Base-by-base conservation (phyloP, 2,888 invertebrate species). In the Athripsodes cinereus region DNA sequence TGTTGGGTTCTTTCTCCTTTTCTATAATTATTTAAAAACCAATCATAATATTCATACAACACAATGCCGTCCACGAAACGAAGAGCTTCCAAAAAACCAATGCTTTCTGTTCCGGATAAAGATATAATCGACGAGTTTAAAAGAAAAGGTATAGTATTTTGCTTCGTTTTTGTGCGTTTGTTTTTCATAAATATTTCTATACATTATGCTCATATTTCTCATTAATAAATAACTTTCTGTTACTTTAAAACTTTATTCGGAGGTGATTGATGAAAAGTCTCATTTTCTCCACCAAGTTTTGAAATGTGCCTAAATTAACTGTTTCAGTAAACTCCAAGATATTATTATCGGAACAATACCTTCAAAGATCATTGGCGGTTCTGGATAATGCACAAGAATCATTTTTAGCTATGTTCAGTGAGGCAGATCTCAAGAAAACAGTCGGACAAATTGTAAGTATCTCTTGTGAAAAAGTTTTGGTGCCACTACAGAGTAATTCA, bases 361-460 rank as follows among this genome's bases (percentile, higher is more conserved):
- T 40, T n/a, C 40, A 40, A 40, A 40, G 8, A 16, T 3, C 5
- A 5, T n/a, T 40, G 13, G 52, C 34, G n/a, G 19, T 52, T 13
- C 11, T 57, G 54, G 47, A 57, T 16, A 26, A 50, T 26, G 19
- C 22, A 3, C 40, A 50, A 64, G 74, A 73, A 63, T 72, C 77
- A 55, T 65, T 76, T 1, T 61, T 75, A 0, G 70, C 69, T 1
- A 70, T 73, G 1, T 69, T 75, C 44, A 71, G 66, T 35, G 66
- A 64, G 1, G 62, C 62, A 10, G 66, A 73, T 53, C 66, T 76
- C 50, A 65, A 73, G 44, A 77, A 74, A 67, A 75, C 76, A 49
- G 62, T 78, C 6, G 74, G 74, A 22, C 69, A 76, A 57, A 62
- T 76, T 70, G 78, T 78, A 69, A 67, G 69, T 62, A 5, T 3